Conservation (phyloP, 2,888 invertebrate species). For the Horisme vitalbata region DNA sequence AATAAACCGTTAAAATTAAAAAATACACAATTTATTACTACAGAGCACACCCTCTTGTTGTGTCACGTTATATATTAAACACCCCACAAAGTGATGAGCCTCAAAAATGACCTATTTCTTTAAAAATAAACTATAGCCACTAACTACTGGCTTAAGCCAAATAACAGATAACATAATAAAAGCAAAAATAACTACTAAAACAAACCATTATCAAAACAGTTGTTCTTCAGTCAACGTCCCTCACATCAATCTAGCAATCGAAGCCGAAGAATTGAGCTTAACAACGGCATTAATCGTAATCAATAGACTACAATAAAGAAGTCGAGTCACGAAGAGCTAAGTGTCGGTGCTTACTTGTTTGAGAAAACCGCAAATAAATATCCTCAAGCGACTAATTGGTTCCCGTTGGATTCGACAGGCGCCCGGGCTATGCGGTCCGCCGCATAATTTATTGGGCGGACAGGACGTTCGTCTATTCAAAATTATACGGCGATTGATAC, state of each 20-base stretch:
- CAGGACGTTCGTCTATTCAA: slow-evolving; percentile 51
- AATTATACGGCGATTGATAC: slow-evolving; percentile 35
- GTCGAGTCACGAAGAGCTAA: slow-evolving; percentile 56
- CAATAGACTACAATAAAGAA: slow-evolving; percentile 53
- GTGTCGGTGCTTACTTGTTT: slow-evolving; percentile 67
- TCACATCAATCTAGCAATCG: slow-evolving; percentile 13
- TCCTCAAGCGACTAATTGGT: slow-evolving; percentile 78
- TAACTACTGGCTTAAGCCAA: too few species aligned
- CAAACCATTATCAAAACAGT: too few species aligned
- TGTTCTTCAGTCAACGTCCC: too few species aligned
- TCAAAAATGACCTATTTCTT: too few species aligned
- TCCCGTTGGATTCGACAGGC: slow-evolving; percentile 75
- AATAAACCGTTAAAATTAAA: background rate
- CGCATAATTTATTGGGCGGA: slow-evolving; percentile 75
- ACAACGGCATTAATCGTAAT: slow-evolving; percentile 42
- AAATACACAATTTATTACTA: slow-evolving; percentile 44
- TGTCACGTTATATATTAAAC: background rate
- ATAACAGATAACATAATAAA: too few species aligned
- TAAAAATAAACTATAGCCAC: too few species aligned
- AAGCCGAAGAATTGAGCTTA: slow-evolving; percentile 4
- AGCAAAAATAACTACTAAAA: too few species aligned
- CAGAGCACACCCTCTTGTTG: slow-evolving; percentile 31
- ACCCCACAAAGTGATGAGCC: too few species aligned
- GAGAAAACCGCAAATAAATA: slow-evolving; percentile 79
- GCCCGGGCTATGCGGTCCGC: slow-evolving; percentile 66